These are phyloP conservation scores for Empis stercorea DNA, from an alignment of 2,888 invertebrate genomes.

Conservation along the genomic window DNA sequence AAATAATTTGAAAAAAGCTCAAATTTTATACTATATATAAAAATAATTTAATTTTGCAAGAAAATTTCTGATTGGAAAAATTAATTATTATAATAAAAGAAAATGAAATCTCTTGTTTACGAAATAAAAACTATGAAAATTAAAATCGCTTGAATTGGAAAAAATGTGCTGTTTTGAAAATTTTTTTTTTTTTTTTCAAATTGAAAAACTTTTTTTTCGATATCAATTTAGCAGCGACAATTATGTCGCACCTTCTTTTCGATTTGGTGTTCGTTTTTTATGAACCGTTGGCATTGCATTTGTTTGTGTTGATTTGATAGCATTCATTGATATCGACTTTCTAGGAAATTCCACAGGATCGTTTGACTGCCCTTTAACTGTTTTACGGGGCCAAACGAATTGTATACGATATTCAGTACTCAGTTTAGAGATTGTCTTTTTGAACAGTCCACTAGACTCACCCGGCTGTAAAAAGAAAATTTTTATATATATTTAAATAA, in stretches of 20 bases:
- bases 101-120: too few relatives aligned
- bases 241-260: slow-evolving; percentile 39
- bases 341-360: slow-evolving; percentile 48
- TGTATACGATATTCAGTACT: slow-evolving; percentile 81
- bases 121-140: background rate
- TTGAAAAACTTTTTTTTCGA: slow-evolving; percentile 6
- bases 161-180: background rate
- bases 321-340: slow-evolving; percentile 81
- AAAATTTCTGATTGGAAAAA: too few relatives aligned
- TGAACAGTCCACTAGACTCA: slow-evolving; percentile 54
- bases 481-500: too few relatives aligned
- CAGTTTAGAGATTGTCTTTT: slow-evolving; percentile 57
- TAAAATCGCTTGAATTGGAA: background rate
- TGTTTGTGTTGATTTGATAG: slow-evolving; percentile 51
- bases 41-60: too few relatives aligned
- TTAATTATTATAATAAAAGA: background rate
- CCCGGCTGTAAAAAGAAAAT: slow-evolving; percentile 39
- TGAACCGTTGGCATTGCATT: slow-evolving; percentile 45
- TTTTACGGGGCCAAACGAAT: slow-evolving; percentile 68
- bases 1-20: too few relatives aligned
- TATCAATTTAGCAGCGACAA: slow-evolving; percentile 25
- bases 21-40: too few relatives aligned
- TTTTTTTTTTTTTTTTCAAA: too few relatives aligned
- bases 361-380: slow-evolving; percentile 39
- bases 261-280: slow-evolving; percentile 49